These are phyloP conservation scores for Caenorhabditis parvicauda DNA, from an alignment of 2,888 invertebrate species.

Conservation along the genomic window DNA sequence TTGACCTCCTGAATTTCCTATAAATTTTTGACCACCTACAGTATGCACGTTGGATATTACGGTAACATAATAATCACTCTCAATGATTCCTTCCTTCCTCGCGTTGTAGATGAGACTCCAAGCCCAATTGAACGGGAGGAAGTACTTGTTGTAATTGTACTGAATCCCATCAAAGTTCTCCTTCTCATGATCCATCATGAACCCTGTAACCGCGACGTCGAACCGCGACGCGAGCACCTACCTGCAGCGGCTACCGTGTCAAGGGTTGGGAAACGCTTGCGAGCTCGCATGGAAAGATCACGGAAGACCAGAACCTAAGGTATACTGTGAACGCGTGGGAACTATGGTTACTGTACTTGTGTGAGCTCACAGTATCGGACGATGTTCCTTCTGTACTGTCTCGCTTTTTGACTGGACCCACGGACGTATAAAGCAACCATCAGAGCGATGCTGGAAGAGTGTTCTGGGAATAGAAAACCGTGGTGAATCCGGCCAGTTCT, in stretches of 20 bases:
- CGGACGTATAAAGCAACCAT: conserved; percentile 47
- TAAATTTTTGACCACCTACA: not conserved
- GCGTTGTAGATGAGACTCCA: conserved; percentile 43
- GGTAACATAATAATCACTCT: conserved; percentile 40
- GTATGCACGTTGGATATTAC: conserved; percentile 31
- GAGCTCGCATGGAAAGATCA: conserved; percentile 42
- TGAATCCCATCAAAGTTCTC: conserved; percentile 47
- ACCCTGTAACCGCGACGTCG: conserved; percentile 16
- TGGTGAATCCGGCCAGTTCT: not conserved
- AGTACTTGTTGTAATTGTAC: conserved; percentile 44
- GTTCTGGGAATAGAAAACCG: too few relatives aligned
- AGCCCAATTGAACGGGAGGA: conserved; percentile 43
- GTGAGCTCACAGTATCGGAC: conserved; percentile 43
- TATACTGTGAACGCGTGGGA: too few relatives aligned
- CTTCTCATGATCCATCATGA: conserved; percentile 48
- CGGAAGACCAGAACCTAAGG: conserved; percentile 43
- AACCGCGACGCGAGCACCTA: not conserved
- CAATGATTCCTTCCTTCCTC: conserved; percentile 38
- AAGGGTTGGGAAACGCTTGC: conserved; percentile 46
- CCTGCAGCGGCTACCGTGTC: conserved; percentile 49
- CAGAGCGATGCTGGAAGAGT: conserved; percentile 39
- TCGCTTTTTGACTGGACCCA: conserved; percentile 37
- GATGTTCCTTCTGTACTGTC: conserved; percentile 43
- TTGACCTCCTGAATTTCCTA: conserved; percentile 36
- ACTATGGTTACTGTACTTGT: too few relatives aligned